These are phyloP conservation scores for Acholoe squamosa DNA, from an alignment of 2,888 invertebrate species.

Conservation along the genomic window DNA sequence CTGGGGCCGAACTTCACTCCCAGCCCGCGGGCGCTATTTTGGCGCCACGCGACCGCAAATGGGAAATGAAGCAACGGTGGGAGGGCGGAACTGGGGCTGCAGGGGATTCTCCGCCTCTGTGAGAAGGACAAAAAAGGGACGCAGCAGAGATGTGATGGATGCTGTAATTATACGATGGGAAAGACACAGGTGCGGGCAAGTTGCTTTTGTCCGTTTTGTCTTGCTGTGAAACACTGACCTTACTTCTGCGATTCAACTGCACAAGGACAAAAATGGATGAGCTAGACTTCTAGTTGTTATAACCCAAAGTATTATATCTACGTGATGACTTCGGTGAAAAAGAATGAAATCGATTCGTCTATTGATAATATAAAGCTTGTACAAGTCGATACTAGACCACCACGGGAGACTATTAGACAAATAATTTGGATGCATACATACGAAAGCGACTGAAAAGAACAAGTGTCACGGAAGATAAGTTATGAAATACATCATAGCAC, in stretches of 20 bases:
- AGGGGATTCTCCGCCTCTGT: not conserved
- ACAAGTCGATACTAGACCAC: no score
- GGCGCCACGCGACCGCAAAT: conserved; percentile 15
- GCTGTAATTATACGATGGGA: conserved; percentile 51
- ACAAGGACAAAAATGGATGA: not conserved
- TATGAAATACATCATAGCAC: not conserved
- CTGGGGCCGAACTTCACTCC: conserved; percentile 17
- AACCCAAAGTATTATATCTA: not conserved
- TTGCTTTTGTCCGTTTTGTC: conserved; percentile 22
- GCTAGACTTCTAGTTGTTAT: not conserved
- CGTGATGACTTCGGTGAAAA: not conserved
- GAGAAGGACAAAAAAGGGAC: conserved; percentile 32
- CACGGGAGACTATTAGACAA: no score
- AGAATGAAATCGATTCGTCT: no score
- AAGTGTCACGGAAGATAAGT: no score
- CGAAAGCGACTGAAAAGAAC: no score
- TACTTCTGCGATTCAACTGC: not conserved
- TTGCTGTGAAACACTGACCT: not conserved
- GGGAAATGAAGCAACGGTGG: conserved; percentile 23
- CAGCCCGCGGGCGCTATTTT: conserved; percentile 21
- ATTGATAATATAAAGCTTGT: no score
- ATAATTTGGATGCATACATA: no score
- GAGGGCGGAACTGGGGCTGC: not conserved
- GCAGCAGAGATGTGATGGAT: conserved; percentile 18
- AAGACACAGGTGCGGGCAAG: conserved; percentile 28